Conservation (phyloP, 2,113 vertebrate species). For the Glaucomys volans region DNA sequence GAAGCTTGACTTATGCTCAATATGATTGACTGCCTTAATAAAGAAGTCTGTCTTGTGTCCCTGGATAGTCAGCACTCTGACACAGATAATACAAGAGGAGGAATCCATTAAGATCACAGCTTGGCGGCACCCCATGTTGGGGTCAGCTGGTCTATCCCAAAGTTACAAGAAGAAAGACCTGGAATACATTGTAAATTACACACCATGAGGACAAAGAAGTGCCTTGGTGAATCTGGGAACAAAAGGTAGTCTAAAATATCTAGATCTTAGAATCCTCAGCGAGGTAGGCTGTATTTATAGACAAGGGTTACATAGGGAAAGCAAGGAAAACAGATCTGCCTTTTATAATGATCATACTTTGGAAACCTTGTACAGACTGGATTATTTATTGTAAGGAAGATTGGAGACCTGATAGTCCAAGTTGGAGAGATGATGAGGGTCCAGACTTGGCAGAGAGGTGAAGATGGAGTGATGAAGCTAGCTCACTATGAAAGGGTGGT, state of each 20-base stretch:
- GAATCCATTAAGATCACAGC: neutral
- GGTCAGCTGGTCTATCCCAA: neutral
- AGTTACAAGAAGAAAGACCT: constrained; percentile 1
- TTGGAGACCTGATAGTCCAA: neutral
- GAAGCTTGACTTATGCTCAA: neutral
- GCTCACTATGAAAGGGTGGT: neutral
- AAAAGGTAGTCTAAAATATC: neutral
- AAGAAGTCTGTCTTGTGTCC: neutral
- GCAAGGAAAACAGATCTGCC: neutral
- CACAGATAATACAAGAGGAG: neutral
- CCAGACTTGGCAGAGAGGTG: neutral
- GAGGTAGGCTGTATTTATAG: constrained; percentile 36
- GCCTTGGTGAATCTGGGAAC: neutral
- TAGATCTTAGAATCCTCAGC: neutral
- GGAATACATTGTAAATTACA: neutral
- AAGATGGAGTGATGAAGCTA: neutral
- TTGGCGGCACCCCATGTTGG: neutral
- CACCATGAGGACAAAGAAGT: neutral
- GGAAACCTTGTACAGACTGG: neutral
- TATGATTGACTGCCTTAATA: neutral
- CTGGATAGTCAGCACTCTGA: neutral
- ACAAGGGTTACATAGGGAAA: neutral
- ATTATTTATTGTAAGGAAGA: constrained; percentile 32
- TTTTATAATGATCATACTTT: neutral
- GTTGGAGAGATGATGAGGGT: neutral